Evolutionary conservation across 2,113 vertebrate genomes (phyloP).

Genomic region (Carassius gibelio): DNA sequence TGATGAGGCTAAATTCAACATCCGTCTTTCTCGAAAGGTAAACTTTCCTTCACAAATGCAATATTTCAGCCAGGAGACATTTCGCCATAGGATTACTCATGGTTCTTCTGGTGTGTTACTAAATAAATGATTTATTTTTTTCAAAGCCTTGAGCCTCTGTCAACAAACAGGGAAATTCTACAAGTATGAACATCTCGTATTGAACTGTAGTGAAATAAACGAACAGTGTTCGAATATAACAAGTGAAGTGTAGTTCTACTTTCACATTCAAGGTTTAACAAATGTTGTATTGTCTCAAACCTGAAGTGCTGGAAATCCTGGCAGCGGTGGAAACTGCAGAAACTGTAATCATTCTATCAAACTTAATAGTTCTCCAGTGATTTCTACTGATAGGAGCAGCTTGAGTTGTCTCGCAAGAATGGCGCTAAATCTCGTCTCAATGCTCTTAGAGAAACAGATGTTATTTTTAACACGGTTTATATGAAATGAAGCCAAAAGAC

Average conservation of each 20-base stretch:
- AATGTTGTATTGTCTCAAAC: not conserved
- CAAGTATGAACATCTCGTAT: too few species aligned
- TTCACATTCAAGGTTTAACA: not conserved
- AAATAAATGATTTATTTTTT: conserved; percentile 68
- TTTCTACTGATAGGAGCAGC: conserved; percentile 14
- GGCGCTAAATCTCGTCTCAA: not conserved
- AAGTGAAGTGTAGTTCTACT: not conserved
- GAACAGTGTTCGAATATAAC: not conserved
- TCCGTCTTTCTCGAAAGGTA: conserved; percentile 72
- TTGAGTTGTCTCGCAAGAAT: conserved; percentile 15
- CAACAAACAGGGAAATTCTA: conserved; percentile 22
- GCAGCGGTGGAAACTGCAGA: not conserved
- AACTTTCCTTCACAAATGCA: conserved; percentile 69
- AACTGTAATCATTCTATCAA: conserved; percentile 41
- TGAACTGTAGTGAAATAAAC: too few species aligned
- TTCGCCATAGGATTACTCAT: conserved; percentile 67
- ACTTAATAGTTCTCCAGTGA: conserved; percentile 17
- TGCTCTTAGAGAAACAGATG: conserved; percentile 9
- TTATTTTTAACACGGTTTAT: conserved; percentile 9
- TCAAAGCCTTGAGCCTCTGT: conserved; percentile 59
- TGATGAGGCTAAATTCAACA: conserved; percentile 65
- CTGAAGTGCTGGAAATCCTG: not conserved
- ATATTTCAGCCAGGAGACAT: conserved; percentile 57
- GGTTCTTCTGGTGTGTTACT: conserved; percentile 8
- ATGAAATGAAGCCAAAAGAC: conserved; percentile 9